These are phyloP conservation scores for Andinoacara biseriatus DNA, from an alignment of 2,113 vertebrate species.

Conservation along the genomic window DNA sequence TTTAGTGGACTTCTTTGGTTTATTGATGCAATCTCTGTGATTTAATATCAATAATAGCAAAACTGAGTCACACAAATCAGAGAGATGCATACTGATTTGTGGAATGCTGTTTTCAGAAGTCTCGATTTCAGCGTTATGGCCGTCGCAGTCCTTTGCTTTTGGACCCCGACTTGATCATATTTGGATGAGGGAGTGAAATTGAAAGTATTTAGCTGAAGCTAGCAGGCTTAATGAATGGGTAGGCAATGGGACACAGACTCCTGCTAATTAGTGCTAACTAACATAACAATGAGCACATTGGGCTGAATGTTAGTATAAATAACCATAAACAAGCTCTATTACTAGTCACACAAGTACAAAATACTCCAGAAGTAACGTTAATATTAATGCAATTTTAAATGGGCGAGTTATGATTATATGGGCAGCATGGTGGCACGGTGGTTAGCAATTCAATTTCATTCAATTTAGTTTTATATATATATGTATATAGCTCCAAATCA, in stretches of 20 bases:
- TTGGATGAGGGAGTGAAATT: neutral
- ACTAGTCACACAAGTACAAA: neutral
- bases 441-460: too few relatives aligned
- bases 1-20: neutral
- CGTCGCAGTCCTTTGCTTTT: too few relatives aligned
- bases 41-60: neutral
- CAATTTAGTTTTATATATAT: too few relatives aligned
- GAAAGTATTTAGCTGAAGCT: neutral
- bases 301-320: neutral
- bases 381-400: neutral
- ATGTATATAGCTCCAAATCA: too few relatives aligned
- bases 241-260: neutral
- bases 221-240: neutral
- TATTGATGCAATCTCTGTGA: neutral
- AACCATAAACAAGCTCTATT: neutral
- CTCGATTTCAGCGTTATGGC: too few relatives aligned
- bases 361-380: neutral
- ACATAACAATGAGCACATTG: neutral
- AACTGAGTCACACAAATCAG: too few relatives aligned
- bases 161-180: neutral
- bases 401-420: neutral
- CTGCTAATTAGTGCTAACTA: neutral
- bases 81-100: too few relatives aligned
- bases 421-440: too few relatives aligned
- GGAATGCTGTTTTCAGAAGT: too few relatives aligned